A percentile compares a stretch with the other conserved stretches of the same genome.
Conservation (phyloP, 2,797 vertebrate genomes). For the Micromesistius poutassou region DNA sequence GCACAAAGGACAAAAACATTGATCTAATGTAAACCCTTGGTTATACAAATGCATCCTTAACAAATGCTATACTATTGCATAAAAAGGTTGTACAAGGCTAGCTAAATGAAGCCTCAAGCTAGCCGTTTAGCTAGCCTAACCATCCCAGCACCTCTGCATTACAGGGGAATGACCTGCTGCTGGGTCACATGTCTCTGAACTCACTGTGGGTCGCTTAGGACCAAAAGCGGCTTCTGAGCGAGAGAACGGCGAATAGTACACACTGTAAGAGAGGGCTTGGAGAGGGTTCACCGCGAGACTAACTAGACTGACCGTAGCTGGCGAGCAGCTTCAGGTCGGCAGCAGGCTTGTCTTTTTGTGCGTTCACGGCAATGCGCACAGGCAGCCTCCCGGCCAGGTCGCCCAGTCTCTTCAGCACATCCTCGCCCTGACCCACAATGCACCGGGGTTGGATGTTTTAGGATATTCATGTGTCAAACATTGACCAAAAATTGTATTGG, state of each 20-base stretch:
- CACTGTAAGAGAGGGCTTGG: neutral
- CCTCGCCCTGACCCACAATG: constrained; percentile 74
- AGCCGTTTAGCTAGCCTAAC: neutral
- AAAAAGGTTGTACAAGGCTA: too few relatives aligned
- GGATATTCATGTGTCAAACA: too few relatives aligned
- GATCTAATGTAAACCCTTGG: neutral
- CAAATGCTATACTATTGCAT: too few relatives aligned
- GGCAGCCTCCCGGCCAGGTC: constrained; percentile 66
- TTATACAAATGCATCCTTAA: too few relatives aligned
- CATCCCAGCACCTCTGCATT: too few relatives aligned
- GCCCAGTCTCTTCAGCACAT: constrained; percentile 73
- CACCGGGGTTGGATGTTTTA: neutral
- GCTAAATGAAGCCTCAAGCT: too few relatives aligned
- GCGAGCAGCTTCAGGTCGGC: constrained; percentile 68
- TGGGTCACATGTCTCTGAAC: neutral
- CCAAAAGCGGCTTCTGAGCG: neutral
- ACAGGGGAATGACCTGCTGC: too few relatives aligned
- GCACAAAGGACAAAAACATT: too few relatives aligned
- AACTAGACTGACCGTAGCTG: constrained; percentile 49
- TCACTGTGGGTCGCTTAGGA: neutral
- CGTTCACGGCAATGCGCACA: constrained; percentile 80
- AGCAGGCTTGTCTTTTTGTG: constrained; percentile 36
- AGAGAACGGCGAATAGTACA: too few relatives aligned
- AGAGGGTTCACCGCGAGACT: neutral
- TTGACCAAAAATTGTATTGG: too few relatives aligned